Evolutionary conservation across 1,140 invertebrate species (phyloP).

Genomic region (Coptotermes formosanus): DNA sequence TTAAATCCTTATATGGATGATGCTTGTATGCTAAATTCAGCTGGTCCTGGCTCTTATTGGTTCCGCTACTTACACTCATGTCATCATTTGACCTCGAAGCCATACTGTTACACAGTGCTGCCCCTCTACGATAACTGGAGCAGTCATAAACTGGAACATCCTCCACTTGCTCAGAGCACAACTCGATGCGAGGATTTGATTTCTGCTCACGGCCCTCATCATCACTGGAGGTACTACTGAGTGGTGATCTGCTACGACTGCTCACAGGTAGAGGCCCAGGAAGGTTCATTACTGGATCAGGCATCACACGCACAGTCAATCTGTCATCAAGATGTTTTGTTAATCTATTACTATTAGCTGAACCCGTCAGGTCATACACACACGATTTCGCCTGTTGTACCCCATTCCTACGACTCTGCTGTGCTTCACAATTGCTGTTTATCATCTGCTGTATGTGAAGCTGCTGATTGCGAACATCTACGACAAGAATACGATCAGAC

Average conservation of each 20-base stretch:
- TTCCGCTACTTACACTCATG: slow-evolving; percentile 32
- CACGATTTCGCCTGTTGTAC: background rate
- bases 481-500: slow-evolving; percentile 76
- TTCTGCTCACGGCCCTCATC: slow-evolving; percentile 27
- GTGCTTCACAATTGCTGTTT: slow-evolving; percentile 22
- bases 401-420: background rate
- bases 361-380: slow-evolving; percentile 12
- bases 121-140: slow-evolving; percentile 38
- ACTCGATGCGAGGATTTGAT: background rate
- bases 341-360: slow-evolving; percentile 4
- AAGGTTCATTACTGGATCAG: slow-evolving; percentile 44
- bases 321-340: slow-evolving; percentile 39
- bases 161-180: slow-evolving; percentile 33
- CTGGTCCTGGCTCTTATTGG: slow-evolving; percentile 30
- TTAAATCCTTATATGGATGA: slow-evolving; percentile 31
- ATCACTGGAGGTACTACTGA: slow-evolving; percentile 43
- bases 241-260: slow-evolving; percentile 34
- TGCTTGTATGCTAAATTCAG: background rate
- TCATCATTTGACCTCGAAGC: slow-evolving; percentile 23
- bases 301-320: slow-evolving; percentile 55
- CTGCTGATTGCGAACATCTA: slow-evolving; percentile 65
- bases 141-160: slow-evolving; percentile 36
- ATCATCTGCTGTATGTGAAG: slow-evolving; percentile 45
- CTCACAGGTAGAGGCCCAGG: slow-evolving; percentile 24
- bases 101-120: slow-evolving; percentile 32